phyloP scores from a whole-genome alignment of 2,797 vertebrate species.

The Lacerta agilis region DNA sequence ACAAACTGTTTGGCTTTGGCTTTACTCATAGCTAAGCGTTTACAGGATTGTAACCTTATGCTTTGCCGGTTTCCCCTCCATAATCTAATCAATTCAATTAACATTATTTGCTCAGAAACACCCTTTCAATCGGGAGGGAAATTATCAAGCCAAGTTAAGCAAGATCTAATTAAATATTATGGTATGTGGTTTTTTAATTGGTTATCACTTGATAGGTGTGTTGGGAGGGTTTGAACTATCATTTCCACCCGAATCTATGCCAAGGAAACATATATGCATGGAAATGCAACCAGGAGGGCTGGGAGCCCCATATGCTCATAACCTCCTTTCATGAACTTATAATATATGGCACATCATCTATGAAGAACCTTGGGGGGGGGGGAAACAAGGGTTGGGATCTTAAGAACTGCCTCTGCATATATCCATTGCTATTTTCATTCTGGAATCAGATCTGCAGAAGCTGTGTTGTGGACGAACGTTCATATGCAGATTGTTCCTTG shows the following conservation, averaged over 20 bases:
- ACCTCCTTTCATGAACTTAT: background rate
- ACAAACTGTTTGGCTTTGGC: no score
- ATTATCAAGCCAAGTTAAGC: background rate
- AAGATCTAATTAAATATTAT: background rate
- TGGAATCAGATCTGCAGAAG: slow-evolving; percentile 16
- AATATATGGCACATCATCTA: background rate
- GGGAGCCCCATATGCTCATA: background rate
- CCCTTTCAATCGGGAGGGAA: background rate
- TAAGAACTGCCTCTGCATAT: background rate
- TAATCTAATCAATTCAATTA: background rate
- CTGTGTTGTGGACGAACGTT: background rate
- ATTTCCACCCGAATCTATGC: background rate
- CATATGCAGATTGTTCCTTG: background rate
- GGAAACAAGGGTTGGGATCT: background rate
- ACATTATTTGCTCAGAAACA: background rate
- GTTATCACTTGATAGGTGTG: background rate
- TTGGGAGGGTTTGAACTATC: background rate
- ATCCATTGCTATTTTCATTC: slow-evolving; percentile 5
- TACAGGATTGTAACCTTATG: background rate
- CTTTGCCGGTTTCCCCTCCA: background rate
- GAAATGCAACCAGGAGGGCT: background rate
- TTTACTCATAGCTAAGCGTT: no score
- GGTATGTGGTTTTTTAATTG: background rate
- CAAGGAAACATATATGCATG: background rate
- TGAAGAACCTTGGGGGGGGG: background rate